phyloP scores from a whole-genome alignment of 2,113 vertebrate genomes.

The Neoarius graeffei region DNA sequence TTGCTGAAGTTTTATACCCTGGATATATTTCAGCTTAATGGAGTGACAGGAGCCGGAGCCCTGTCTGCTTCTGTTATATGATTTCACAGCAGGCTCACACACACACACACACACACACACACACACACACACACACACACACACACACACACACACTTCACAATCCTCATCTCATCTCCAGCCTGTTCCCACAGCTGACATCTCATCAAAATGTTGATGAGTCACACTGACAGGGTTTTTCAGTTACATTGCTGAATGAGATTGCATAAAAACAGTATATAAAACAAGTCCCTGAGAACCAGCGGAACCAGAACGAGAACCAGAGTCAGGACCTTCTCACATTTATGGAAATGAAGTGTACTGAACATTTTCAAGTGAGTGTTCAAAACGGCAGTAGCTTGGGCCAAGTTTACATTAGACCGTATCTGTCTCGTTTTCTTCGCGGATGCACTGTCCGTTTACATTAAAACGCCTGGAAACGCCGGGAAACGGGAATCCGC shows the following conservation, averaged over 20 bases:
- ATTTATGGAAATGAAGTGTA: neutral
- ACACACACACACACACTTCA: slow-evolving; percentile 27
- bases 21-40: neutral
- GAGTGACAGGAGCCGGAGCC: neutral
- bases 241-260: neutral
- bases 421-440: no score
- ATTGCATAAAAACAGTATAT: neutral
- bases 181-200: slow-evolving; percentile 12
- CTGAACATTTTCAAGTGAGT: neutral
- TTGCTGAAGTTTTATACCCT: slow-evolving; percentile 1
- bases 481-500: no score
- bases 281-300: neutral
- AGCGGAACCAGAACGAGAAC: neutral
- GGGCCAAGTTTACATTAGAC: no score
- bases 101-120: slow-evolving; percentile 25
- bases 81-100: slow-evolving; percentile 7
- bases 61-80: slow-evolving; percentile 13
- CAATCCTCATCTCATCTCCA: slow-evolving; percentile 1
- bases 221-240: slow-evolving; percentile 22
- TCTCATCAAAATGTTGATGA: slow-evolving; percentile 5
- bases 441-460: no score
- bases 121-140: slow-evolving; percentile 28
- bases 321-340: no score
- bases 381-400: no score
- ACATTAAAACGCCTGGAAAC: no score